phyloP scores from a whole-genome alignment of 2,888 invertebrate genomes.

The Machimus atricapillus region DNA sequence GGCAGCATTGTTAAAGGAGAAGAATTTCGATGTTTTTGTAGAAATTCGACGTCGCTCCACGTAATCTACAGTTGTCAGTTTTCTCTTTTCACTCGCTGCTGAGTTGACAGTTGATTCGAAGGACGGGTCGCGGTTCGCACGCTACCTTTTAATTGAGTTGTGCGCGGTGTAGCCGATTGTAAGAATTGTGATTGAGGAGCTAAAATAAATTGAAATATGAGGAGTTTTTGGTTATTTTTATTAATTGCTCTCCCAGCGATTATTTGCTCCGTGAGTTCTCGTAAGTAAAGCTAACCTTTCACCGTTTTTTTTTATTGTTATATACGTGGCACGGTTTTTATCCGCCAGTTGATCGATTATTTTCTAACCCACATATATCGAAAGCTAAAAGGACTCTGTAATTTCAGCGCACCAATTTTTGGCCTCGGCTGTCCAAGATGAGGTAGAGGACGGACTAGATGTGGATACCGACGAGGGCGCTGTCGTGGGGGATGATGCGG shows the following conservation, averaged over 20 bases:
- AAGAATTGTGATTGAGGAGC: background rate
- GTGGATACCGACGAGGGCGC: slow-evolving; percentile 72
- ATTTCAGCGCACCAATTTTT: slow-evolving; percentile 64
- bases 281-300: slow-evolving; percentile 67
- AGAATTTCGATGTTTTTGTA: background rate
- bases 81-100: slow-evolving; percentile 32
- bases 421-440: slow-evolving; percentile 65
- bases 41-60: slow-evolving; percentile 49
- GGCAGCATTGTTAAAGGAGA: background rate
- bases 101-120: slow-evolving; percentile 16
- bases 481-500: slow-evolving; percentile 69
- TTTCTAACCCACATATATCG: background rate
- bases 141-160: background rate
- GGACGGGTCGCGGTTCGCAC: background rate
- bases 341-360: slow-evolving; percentile 34
- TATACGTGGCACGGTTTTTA: slow-evolving; percentile 37
- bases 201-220: background rate
- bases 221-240: slow-evolving; percentile 62
- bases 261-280: slow-evolving; percentile 73
- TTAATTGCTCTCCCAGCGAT: slow-evolving; percentile 75
- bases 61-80: slow-evolving; percentile 47
- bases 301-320: background rate
- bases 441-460: slow-evolving; percentile 73
- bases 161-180: background rate
- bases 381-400: background rate